Base-by-base conservation (phyloP, 2,888 invertebrate species). In the Stenodema calcarata region DNA sequence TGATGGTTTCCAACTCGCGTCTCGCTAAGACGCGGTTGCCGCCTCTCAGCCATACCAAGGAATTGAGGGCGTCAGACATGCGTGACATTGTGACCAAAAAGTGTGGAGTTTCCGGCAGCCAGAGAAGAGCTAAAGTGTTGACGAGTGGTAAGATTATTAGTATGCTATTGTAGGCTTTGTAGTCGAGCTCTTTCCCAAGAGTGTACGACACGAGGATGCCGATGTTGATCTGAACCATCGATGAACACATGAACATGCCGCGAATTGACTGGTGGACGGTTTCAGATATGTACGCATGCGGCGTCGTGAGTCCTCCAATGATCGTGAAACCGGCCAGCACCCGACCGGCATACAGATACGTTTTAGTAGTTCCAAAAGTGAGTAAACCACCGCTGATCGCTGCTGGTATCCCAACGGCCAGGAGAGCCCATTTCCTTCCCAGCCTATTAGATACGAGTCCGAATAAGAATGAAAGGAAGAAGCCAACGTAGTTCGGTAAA, bases 201-300 rank as follows among this genome's bases (percentile, higher is more conserved):
- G 84, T 84, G 84, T 84, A 84, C 12, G 84, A 73, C 12, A 47
- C 16, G 16, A 84, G 44, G 35, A 84, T 27, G 28, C 84, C 84
- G 9, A 80, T 30, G 54, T 80, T 54, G 44, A 73, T 23, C 44
- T 42, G 75, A 12, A 84, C 27, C 28, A 73, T 47, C 0, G 41
- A 73, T 2, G 47, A 47, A 27, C 42, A 44, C 50, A 84, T 84
- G 28, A 73, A 75, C 47, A 30, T 84, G 16, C 84, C 84, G 28
- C 84, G 84, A 23, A 84, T 47, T 1, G 84, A 84, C 23, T 73
- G 41, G 84, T 84, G 84, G 35, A 84, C 84, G 4, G 84, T 75
- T 84, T 84, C 84, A 12, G 73, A 73, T 11, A 84, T 44, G 75
- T 84, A 84, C 47, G 73, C 42, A 23, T 62, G 62, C 12, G 84